phyloP scores from a whole-genome alignment of 2,888 invertebrate species.

The Drosophila mimica region DNA sequence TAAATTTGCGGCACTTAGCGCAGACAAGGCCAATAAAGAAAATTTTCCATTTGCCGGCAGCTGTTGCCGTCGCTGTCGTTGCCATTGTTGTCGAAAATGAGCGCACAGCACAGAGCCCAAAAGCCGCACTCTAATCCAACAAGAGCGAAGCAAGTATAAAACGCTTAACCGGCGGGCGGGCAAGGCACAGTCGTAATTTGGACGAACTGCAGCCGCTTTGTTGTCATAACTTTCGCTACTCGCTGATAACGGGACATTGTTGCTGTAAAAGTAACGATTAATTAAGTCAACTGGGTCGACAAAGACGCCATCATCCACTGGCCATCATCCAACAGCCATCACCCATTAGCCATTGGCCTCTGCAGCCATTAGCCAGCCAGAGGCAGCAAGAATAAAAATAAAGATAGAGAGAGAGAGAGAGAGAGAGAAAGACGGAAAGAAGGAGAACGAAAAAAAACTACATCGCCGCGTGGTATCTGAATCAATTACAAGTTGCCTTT shows the following conservation, averaged over 20 bases:
- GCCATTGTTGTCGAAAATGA: slow-evolving; percentile 11
- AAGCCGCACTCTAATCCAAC: background rate
- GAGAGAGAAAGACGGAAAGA: background rate
- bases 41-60: slow-evolving; percentile 46
- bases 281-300: slow-evolving; percentile 27
- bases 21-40: slow-evolving; percentile 38
- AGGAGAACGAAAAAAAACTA: background rate
- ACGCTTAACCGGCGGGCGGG: slow-evolving; percentile 42
- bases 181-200: slow-evolving; percentile 59
- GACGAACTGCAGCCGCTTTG: slow-evolving; percentile 37
- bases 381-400: background rate
- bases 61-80: slow-evolving; percentile 4
- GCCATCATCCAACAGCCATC: background rate
- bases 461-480: slow-evolving; percentile 27
- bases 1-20: slow-evolving; percentile 16
- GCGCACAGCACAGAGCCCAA: background rate
- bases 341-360: background rate
- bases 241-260: slow-evolving; percentile 16
- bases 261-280: slow-evolving; percentile 27
- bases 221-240: background rate
- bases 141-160: slow-evolving; percentile 55
- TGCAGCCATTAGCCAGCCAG: slow-evolving; percentile 1
- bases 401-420: background rate
- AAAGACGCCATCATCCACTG: background rate
- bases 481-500: slow-evolving; percentile 52